These are phyloP conservation scores for Lepidurus couesii DNA, from an alignment of 1,140 invertebrate species.

Conservation along the genomic window DNA sequence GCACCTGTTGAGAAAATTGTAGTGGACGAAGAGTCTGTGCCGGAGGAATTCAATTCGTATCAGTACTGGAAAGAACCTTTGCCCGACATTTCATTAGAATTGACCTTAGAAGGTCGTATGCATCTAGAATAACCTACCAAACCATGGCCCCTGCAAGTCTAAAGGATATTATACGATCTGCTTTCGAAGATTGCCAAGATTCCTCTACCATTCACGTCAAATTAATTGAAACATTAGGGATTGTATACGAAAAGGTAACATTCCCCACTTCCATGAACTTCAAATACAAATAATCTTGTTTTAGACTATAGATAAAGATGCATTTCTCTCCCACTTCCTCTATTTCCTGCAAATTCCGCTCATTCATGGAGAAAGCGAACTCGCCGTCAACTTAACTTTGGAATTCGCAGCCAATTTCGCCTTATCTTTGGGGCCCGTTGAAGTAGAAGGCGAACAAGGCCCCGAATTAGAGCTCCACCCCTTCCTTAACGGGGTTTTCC, in stretches of 20 bases:
- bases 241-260: constrained; percentile 30
- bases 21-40: constrained; percentile 15
- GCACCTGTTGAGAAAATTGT: constrained; percentile 1
- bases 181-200: constrained; percentile 33
- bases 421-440: constrained; percentile 45
- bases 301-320: constrained; percentile 14
- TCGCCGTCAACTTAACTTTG: constrained; percentile 57
- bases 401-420: constrained; percentile 61
- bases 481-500: constrained; percentile 47
- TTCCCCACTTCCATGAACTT: not conserved
- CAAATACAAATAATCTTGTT: not conserved
- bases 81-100: constrained; percentile 32
- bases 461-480: constrained; percentile 10
- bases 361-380: constrained; percentile 55
- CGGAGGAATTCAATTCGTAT: constrained; percentile 29
- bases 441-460: constrained; percentile 42
- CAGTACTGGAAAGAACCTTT: constrained; percentile 35
- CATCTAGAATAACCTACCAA: constrained; percentile 26
- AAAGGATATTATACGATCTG: constrained; percentile 30
- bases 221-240: constrained; percentile 25
- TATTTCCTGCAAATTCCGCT: constrained; percentile 42
- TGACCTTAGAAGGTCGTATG: constrained; percentile 24
- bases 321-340: constrained; percentile 35
- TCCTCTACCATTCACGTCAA: constrained; percentile 28
- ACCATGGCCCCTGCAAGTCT: not conserved